Percentiles rank a stretch among this genome's conserved stretches.
phyloP scores from a whole-genome alignment of 2,113 vertebrate species.

The Casuarius casuarius region DNA sequence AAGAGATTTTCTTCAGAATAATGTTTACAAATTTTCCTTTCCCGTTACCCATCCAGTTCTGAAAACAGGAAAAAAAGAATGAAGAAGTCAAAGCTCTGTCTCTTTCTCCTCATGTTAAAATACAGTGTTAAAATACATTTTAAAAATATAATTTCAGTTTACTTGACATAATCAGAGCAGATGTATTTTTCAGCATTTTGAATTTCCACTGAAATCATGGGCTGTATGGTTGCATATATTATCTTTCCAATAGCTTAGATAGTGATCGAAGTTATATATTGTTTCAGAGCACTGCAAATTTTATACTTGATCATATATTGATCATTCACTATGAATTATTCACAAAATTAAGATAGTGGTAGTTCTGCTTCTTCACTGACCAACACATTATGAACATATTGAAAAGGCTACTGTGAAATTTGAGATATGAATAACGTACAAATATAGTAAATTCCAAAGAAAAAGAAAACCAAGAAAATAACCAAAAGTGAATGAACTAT shows the following conservation, averaged over 20 bases:
- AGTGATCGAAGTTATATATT: not conserved
- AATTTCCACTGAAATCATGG: not conserved
- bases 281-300: not conserved
- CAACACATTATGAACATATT: not conserved
- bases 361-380: not conserved
- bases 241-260: not conserved
- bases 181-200: not conserved
- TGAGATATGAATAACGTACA: not conserved
- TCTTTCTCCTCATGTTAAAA: not conserved
- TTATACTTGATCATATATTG: not conserved
- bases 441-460: not conserved
- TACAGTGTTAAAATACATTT: not conserved
- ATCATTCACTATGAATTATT: not conserved
- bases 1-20: not conserved
- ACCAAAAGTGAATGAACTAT: not conserved
- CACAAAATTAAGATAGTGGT: not conserved
- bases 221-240: not conserved
- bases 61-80: not conserved
- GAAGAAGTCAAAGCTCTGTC: not conserved
- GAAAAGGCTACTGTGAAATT: not conserved
- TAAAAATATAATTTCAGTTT: not conserved
- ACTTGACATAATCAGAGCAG: not conserved
- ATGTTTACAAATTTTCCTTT: not conserved
- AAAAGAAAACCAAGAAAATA: not conserved
- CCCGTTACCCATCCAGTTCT: not conserved